phyloP scores from a whole-genome alignment of 2,888 invertebrate species.

The Corbicula japonica region DNA sequence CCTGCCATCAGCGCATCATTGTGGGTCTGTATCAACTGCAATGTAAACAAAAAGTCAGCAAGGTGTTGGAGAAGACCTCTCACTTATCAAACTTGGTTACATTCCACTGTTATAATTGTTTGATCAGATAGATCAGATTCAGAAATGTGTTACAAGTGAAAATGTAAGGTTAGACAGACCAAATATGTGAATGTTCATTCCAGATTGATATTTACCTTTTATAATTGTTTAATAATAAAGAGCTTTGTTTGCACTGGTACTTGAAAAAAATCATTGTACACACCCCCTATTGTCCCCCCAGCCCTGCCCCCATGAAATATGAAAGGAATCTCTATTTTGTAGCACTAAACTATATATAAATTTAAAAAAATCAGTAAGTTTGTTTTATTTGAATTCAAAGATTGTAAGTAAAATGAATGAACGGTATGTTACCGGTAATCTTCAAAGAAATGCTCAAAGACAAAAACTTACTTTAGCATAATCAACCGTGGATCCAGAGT shows the following conservation, averaged over 20 bases:
- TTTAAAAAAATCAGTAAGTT: background rate
- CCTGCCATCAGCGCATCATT: conserved; percentile 84
- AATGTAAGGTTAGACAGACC: background rate
- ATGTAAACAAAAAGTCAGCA: background rate
- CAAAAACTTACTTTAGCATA: conserved; percentile 63
- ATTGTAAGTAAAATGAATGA: background rate
- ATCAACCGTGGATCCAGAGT: conserved; percentile 50
- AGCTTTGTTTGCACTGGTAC: no score
- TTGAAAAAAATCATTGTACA: no score
- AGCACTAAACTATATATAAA: background rate
- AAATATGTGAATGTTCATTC: no score
- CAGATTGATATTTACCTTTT: no score
- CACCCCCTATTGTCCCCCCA: background rate
- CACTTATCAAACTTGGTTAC: background rate
- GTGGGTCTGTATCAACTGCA: conserved; percentile 79
- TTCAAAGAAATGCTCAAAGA: background rate
- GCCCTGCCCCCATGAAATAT: background rate
- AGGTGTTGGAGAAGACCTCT: background rate
- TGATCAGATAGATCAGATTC: background rate
- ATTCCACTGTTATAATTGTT: background rate
- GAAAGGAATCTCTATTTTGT: background rate
- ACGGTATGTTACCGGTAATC: no score
- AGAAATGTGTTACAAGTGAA: background rate
- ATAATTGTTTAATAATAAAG: no score
- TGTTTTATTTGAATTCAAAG: background rate